Conservation (phyloP, 2,888 invertebrate genomes). For the Protodeltote pygarga region DNA sequence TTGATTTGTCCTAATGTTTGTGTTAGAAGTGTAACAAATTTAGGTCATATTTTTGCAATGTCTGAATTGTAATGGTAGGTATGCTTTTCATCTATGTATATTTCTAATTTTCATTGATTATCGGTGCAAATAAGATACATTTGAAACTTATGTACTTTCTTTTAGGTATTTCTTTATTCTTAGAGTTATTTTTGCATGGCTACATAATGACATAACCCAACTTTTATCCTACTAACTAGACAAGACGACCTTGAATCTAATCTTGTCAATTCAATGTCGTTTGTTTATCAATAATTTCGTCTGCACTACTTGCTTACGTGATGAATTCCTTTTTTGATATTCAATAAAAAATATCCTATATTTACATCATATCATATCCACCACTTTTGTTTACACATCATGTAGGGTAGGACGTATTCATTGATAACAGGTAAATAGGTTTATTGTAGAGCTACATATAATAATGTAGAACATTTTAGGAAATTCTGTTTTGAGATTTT, state of each 20-base stretch:
- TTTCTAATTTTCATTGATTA: constrained; percentile 1
- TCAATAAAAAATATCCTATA: no score
- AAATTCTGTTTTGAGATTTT: no score
- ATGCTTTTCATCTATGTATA: constrained; percentile 9
- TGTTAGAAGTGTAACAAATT: constrained; percentile 51
- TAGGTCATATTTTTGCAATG: constrained; percentile 64
- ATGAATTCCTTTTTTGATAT: constrained; percentile 9
- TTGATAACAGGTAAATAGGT: no score
- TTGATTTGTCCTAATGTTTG: constrained; percentile 42
- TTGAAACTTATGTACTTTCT: no score
- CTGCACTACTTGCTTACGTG: constrained; percentile 36
- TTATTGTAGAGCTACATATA: no score
- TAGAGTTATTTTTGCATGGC: constrained; percentile 27
- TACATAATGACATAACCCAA: constrained; percentile 80
- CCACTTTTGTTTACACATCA: no score
- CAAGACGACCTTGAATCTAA: constrained; percentile 85
- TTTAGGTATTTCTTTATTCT: no score
- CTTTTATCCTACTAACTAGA: constrained; percentile 67
- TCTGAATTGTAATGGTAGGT: constrained; percentile 63
- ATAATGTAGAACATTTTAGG: no score
- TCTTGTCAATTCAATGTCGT: constrained; percentile 84
- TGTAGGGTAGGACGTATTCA: no score
- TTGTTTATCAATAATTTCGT: constrained; percentile 72
- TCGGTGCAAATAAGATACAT: background rate
- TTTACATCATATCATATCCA: no score